Percentiles rank a stretch among this genome's conserved stretches.
Conservation (phyloP, 2,888 invertebrate species). For the Diploptera punctata region DNA sequence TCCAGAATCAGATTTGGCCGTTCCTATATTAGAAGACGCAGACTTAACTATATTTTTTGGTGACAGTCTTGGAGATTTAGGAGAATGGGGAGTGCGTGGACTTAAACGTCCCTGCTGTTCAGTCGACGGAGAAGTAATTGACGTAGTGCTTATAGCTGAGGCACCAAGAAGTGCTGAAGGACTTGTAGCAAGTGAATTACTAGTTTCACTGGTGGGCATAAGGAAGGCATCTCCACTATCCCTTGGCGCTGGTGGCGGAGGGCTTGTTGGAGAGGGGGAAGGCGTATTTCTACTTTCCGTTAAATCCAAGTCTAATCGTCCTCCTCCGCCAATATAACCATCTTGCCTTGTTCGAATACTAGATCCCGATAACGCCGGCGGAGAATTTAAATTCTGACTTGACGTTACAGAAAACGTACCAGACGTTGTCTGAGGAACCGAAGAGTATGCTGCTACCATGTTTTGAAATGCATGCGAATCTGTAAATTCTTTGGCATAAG, state of each 20-base stretch:
- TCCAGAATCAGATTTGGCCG: constrained; percentile 86
- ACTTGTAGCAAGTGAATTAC: constrained; percentile 49
- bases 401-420: constrained; percentile 60
- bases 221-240: constrained; percentile 65
- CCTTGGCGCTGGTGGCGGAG: constrained; percentile 82
- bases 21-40: constrained; percentile 66
- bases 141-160: constrained; percentile 49
- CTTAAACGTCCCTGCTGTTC: constrained; percentile 42
- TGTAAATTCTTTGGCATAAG: constrained; percentile 10
- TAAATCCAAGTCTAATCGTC: constrained; percentile 36
- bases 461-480: constrained; percentile 46
- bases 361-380: constrained; percentile 66
- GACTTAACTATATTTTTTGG: constrained; percentile 70
- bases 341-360: constrained; percentile 69
- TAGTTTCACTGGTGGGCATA: constrained; percentile 52
- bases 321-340: constrained; percentile 61
- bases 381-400: neutral
- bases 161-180: constrained; percentile 51
- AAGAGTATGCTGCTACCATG: constrained; percentile 8
- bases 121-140: constrained; percentile 48
- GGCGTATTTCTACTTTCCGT: constrained; percentile 33
- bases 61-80: constrained; percentile 75
- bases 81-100: constrained; percentile 60
- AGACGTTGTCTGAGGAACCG: constrained; percentile 6
- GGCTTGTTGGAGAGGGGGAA: constrained; percentile 67